A percentile compares a stretch with the other conserved stretches of the same genome.
phyloP scores from a whole-genome alignment of 2,113 vertebrate genomes.

The Corythaixoides concolor region DNA sequence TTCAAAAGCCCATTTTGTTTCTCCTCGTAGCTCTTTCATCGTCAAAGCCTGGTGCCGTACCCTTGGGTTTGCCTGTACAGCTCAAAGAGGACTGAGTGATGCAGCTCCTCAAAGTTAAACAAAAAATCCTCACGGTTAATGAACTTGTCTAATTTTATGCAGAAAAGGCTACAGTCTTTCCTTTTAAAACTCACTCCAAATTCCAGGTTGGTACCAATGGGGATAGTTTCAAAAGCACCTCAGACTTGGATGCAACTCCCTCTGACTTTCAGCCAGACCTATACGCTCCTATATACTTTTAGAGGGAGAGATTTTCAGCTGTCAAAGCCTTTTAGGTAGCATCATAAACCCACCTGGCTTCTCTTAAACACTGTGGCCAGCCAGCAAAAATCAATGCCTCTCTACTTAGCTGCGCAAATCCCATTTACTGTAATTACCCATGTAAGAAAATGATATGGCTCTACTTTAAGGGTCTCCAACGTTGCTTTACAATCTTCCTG shows the following conservation, averaged over 20 bases:
- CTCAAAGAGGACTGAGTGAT: slow-evolving; percentile 37
- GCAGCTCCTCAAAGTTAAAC: slow-evolving; percentile 57
- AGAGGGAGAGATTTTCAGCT: not conserved
- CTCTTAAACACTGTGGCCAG: not conserved
- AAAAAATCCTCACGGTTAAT: slow-evolving; percentile 53
- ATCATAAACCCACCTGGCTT: slow-evolving; percentile 30
- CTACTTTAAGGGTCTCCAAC: not conserved
- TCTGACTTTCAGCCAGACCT: slow-evolving; percentile 58
- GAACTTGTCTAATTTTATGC: slow-evolving; percentile 73
- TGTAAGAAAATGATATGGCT: not conserved
- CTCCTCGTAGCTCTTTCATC: slow-evolving; percentile 36
- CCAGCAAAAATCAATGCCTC: slow-evolving; percentile 13
- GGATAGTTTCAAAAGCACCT: slow-evolving; percentile 31
- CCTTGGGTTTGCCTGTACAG: slow-evolving; percentile 55
- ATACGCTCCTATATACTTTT: not conserved
- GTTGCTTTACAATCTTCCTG: not conserved
- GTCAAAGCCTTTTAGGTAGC: not conserved
- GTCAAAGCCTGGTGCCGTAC: slow-evolving; percentile 39
- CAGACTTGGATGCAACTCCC: not conserved
- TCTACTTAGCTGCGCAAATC: slow-evolving; percentile 21
- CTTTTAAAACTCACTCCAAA: slow-evolving; percentile 42
- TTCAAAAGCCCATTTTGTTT: slow-evolving; percentile 73
- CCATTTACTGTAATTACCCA: slow-evolving; percentile 19
- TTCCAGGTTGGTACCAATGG: slow-evolving; percentile 29
- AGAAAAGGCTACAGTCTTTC: slow-evolving; percentile 30